Percentiles rank a stretch among this genome's conserved stretches.
Conservation (phyloP, 2,888 invertebrate genomes). For the Hemicrepidius hirtus region DNA sequence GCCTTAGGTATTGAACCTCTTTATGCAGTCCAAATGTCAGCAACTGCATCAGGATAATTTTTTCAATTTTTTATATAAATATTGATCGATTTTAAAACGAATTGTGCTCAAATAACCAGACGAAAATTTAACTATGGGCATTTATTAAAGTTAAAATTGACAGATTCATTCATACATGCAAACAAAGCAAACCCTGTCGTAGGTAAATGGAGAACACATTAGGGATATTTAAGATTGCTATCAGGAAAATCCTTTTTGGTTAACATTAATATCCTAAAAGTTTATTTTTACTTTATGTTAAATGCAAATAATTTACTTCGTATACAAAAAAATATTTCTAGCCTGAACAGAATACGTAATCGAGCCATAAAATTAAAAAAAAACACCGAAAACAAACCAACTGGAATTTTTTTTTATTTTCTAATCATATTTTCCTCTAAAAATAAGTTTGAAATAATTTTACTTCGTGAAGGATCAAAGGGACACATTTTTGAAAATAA, state of each 20-base stretch:
- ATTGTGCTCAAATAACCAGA: conserved; percentile 42
- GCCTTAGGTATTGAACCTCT: conserved; percentile 48
- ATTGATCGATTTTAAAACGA: conserved; percentile 32
- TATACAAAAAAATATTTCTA: no score
- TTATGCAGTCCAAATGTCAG: conserved; percentile 52
- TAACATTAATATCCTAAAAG: no score
- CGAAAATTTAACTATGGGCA: conserved; percentile 41
- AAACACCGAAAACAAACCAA: conserved; percentile 1
- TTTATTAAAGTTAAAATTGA: conserved; percentile 39
- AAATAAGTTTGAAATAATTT: no score
- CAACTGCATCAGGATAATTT: conserved; percentile 39
- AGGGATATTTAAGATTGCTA: no score
- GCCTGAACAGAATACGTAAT: not conserved
- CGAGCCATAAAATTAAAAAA: conserved; percentile 14
- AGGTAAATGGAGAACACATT: not conserved
- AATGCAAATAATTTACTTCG: no score
- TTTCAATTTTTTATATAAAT: conserved; percentile 44
- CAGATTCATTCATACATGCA: conserved; percentile 40
- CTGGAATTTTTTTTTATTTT: not conserved
- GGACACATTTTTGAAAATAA: no score
- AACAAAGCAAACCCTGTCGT: conserved; percentile 25
- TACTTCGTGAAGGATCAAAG: no score
- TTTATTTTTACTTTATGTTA: no score
- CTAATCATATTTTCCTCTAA: no score
- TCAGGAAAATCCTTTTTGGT: no score